Conservation (phyloP, 2,113 vertebrate genomes). For the Ochotona princeps region DNA sequence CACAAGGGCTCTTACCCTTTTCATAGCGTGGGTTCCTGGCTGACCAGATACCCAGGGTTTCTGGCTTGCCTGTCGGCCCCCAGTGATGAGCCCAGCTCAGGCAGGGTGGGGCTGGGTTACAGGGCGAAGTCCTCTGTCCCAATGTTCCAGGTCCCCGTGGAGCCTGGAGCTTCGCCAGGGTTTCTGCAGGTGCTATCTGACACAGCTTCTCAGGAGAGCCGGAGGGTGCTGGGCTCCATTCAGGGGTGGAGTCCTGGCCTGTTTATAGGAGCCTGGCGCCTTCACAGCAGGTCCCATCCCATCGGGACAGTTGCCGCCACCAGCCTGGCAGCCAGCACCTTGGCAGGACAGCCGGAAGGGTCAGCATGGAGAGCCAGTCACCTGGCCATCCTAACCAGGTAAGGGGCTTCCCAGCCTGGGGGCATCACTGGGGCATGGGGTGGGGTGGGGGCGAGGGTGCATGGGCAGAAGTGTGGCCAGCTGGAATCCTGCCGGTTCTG, state of each 20-base stretch:
- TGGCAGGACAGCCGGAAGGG: not conserved
- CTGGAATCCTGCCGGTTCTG: not conserved
- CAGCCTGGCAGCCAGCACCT: not conserved
- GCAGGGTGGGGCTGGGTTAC: not conserved
- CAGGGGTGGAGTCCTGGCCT: constrained; percentile 65
- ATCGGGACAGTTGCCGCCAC: not conserved
- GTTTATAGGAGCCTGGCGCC: constrained; percentile 61
- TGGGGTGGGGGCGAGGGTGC: not conserved
- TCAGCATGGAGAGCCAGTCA: constrained; percentile 49
- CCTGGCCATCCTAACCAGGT: constrained; percentile 69
- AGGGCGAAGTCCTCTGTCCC: not conserved
- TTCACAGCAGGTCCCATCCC: not conserved
- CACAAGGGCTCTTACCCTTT: too few relatives aligned
- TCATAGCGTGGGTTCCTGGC: not conserved
- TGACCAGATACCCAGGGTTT: not conserved
- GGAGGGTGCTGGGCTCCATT: not conserved
- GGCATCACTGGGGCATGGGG: not conserved
- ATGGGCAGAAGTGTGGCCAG: not conserved
- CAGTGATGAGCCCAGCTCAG: not conserved
- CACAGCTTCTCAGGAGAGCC: constrained; percentile 28
- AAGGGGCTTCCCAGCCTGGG: not conserved
- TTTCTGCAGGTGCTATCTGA: constrained; percentile 66
- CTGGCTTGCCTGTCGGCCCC: not conserved
- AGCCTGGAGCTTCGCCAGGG: constrained; percentile 40
- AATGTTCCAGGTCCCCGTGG: not conserved